Percentiles rank a stretch among this genome's conserved stretches.
Conservation (phyloP, 2,888 invertebrate genomes). For the Fragum fragum region DNA sequence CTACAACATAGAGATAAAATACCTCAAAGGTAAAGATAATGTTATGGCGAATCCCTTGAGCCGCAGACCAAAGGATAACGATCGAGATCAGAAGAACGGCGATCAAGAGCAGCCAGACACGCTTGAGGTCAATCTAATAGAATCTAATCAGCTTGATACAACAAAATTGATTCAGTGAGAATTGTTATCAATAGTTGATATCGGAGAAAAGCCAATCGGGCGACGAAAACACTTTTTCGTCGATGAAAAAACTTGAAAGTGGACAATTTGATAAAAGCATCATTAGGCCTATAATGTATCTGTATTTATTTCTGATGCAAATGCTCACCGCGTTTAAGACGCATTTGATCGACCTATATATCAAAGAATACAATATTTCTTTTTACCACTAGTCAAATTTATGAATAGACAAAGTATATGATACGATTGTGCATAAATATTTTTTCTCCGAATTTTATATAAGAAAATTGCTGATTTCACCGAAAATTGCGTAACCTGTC, state of each 20-base stretch:
- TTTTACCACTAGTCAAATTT: conserved; percentile 7
- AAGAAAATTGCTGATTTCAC: conserved; percentile 25
- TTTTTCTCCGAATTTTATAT: conserved; percentile 27
- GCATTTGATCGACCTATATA: background rate
- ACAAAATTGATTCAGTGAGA: background rate
- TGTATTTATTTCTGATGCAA: conserved; percentile 17
- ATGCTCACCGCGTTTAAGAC: conserved; percentile 1
- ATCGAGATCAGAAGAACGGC: background rate
- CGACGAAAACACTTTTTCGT: conserved; percentile 8
- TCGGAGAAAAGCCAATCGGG: conserved; percentile 11
- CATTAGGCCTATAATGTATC: background rate
- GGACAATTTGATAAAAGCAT: conserved; percentile 20
- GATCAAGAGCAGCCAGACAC: no score
- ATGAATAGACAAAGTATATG: conserved; percentile 12
- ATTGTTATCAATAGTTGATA: background rate
- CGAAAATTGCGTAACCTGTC: conserved; percentile 36
- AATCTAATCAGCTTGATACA: conserved; percentile 9
- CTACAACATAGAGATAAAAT: conserved; percentile 6
- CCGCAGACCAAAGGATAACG: background rate
- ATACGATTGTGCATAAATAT: conserved; percentile 29
- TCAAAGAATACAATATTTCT: background rate
- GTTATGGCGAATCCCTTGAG: conserved; percentile 14
- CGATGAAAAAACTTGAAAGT: conserved; percentile 13
- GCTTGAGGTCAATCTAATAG: conserved; percentile 5
- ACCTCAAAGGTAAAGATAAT: conserved; percentile 18